Evolutionary conservation across 2,113 vertebrate species (phyloP), one percentile per base, ranked within the genome.

Genomic region (Rhineura floridana): DNA sequence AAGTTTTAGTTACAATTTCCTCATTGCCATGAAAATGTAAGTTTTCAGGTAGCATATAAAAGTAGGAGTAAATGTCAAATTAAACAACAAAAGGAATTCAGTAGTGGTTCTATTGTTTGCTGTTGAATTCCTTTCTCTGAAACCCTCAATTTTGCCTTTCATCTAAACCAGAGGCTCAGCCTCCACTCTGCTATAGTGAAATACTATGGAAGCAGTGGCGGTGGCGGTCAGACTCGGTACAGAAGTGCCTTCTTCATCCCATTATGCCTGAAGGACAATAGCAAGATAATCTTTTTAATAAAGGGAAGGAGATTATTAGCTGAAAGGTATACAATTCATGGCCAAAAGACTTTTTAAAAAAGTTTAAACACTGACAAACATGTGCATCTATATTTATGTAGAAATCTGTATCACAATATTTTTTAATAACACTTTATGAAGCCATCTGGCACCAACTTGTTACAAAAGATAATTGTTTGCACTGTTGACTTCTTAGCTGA

Each of bases 391-490:
- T 50, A 84, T 48, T 50, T 80, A 11, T 77, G 2, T 5, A 86
- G 17, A 88, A 67, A 82, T 87, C 1, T 33, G 0, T 52, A 81
- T 81, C 11, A 91, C 90, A 92, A 69, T 50, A 42, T 69, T 83
- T n/a, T 91, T 83, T 67, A 88, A 77, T 59, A 11, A 72, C 1
- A 78, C 4, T 0, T 92, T 91, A 87, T 80, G 85, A 11, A 83
- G 4, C 17, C 89, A 90, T 90, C 84, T 87, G 36, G 72, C 79
- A 65, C 2, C 59, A 30, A 90, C 23, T 85, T 85, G 28, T 42
- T 52, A 85, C 84, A 76, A 92, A 91, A 83, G 77, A 28, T 70
- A 86, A 91, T 94, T 94, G 28, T 90, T 95, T 91, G 63, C 50
- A 89, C 83, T 89, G 48, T 25, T 52, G 62, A 76, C 6, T 91